These are phyloP conservation scores for Cochlearius cochlearius DNA, from an alignment of 2,113 vertebrate species.

Conservation along the genomic window DNA sequence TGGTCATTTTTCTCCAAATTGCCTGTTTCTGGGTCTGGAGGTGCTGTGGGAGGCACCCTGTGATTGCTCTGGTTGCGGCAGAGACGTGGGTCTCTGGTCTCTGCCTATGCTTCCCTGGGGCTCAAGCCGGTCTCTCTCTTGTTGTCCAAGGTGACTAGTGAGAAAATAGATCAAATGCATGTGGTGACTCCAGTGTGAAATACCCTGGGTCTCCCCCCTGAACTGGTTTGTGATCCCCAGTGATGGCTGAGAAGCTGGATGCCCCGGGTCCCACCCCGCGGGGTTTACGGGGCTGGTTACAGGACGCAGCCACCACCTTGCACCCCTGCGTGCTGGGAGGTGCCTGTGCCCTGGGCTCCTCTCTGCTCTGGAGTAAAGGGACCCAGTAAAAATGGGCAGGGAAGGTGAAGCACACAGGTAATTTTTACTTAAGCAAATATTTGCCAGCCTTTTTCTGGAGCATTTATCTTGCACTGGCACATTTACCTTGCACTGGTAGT, in stretches of 20 bases:
- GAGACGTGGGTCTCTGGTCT: neutral
- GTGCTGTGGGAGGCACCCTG: neutral
- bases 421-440: neutral
- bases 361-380: neutral
- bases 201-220: neutral
- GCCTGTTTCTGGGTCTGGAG: neutral
- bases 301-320: neutral
- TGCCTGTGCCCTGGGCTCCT: neutral
- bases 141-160: neutral
- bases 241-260: neutral
- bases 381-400: neutral
- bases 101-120: neutral
- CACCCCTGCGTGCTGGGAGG: neutral
- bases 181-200: neutral
- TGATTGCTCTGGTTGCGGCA: rapidly evolving
- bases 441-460: neutral
- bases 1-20: neutral
- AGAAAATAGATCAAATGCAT: neutral
- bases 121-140: neutral
- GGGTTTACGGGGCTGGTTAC: neutral
- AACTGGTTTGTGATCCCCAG: neutral
- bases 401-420: neutral
- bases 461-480: neutral
- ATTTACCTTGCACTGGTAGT: neutral
- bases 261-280: rapidly evolving